Evolutionary conservation across 2,888 invertebrate genomes (phyloP).

Genomic region (Pachymerium ferrugineum): DNA sequence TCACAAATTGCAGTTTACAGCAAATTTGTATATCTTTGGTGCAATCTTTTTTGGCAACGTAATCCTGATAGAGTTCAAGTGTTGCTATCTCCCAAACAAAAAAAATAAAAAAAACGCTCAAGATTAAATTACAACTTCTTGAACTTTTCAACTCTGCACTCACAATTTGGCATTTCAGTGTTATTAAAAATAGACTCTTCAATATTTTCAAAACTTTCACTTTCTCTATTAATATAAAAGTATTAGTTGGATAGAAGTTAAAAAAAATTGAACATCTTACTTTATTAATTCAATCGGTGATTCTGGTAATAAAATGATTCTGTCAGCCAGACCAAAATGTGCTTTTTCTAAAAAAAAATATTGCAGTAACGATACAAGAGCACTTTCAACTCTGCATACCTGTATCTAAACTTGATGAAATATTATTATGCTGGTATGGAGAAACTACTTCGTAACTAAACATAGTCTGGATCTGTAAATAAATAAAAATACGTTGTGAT

Average conservation of each 20-base stretch:
- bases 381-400: background rate
- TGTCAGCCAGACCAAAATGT: background rate
- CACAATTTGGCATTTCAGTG: too few species aligned
- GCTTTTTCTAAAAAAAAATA: background rate
- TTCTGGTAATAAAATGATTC: background rate
- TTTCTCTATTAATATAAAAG: background rate
- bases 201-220: too few species aligned
- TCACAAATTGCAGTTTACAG: too few species aligned
- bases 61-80: too few species aligned
- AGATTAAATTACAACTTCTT: too few species aligned
- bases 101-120: too few species aligned
- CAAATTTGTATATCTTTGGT: too few species aligned
- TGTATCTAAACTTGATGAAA: background rate
- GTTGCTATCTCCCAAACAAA: too few species aligned
- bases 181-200: too few species aligned
- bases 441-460: background rate
- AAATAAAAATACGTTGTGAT: too few species aligned
- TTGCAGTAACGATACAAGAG: background rate
- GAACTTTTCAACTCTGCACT: too few species aligned
- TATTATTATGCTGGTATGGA: background rate
- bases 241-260: background rate
- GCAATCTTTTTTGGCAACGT: too few species aligned
- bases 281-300: background rate
- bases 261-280: background rate
- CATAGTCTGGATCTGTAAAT: background rate